phyloP scores from a whole-genome alignment of 2,113 vertebrate species.

The Scopus umbretta region DNA sequence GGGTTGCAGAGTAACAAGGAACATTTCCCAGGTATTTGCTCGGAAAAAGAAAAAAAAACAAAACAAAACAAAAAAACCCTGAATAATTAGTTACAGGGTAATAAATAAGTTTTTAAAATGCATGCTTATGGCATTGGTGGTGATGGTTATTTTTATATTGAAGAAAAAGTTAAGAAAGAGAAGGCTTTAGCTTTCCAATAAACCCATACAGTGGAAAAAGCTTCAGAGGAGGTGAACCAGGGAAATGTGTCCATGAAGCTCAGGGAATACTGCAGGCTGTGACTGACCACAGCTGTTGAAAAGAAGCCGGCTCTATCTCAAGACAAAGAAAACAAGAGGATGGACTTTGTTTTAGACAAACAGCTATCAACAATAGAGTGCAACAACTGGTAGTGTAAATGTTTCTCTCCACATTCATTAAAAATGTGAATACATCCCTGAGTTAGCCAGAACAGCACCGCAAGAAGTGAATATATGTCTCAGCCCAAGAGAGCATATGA shows the following conservation, averaged over 20 bases:
- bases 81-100: not conserved
- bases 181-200: not conserved
- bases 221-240: not conserved
- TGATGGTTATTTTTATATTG: not conserved
- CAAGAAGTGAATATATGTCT: not conserved
- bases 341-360: not conserved
- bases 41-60: too few relatives aligned
- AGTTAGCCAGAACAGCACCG: not conserved
- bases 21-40: not conserved
- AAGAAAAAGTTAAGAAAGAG: not conserved
- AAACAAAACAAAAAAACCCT: not conserved
- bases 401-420: too few relatives aligned
- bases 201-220: not conserved
- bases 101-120: not conserved
- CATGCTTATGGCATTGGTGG: not conserved
- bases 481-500: not conserved
- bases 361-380: too few relatives aligned
- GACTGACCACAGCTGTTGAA: not conserved
- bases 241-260: not conserved
- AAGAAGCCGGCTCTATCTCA: not conserved
- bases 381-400: not conserved
- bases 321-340: not conserved
- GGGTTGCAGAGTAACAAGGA: not conserved
- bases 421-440: not conserved
- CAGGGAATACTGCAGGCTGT: not conserved